phyloP scores from a whole-genome alignment of 2,888 invertebrate genomes.

The Operophtera brumata region DNA sequence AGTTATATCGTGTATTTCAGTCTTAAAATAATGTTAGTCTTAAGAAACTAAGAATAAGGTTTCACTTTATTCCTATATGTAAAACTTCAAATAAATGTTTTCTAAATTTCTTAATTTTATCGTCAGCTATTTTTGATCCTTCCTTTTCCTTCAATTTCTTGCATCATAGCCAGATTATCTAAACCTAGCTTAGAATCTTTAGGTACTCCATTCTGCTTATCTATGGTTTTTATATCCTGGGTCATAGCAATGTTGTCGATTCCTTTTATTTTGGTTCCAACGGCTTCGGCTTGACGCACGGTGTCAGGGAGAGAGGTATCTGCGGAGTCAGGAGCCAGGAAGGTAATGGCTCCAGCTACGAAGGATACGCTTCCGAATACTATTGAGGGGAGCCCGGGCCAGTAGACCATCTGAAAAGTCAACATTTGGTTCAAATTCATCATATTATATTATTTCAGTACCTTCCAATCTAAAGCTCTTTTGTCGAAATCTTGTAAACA shows the following conservation, averaged over 20 bases:
- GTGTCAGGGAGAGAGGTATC: constrained; percentile 61
- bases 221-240: constrained; percentile 9
- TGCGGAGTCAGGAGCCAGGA: constrained; percentile 59
- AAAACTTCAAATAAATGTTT: too few relatives aligned
- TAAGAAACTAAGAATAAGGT: neutral
- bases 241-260: constrained; percentile 30
- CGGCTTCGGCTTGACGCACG: constrained; percentile 58
- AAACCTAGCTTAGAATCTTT: neutral
- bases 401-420: constrained; percentile 55
- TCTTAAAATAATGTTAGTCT: neutral
- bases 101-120: neutral
- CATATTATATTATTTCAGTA: too few relatives aligned
- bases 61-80: neutral
- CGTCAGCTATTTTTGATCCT: constrained; percentile 13
- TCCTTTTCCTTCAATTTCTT: constrained; percentile 1
- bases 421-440: too few relatives aligned
- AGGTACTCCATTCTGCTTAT: constrained; percentile 5
- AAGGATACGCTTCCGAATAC: constrained; percentile 56
- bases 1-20: neutral
- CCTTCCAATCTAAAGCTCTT: too few relatives aligned
- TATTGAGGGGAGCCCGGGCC: constrained; percentile 62
- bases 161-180: constrained; percentile 3
- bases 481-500: too few relatives aligned
- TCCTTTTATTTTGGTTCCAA: constrained; percentile 40
- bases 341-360: constrained; percentile 55